phyloP scores from a whole-genome alignment of 2,888 invertebrate genomes.

The Acleris emargana region DNA sequence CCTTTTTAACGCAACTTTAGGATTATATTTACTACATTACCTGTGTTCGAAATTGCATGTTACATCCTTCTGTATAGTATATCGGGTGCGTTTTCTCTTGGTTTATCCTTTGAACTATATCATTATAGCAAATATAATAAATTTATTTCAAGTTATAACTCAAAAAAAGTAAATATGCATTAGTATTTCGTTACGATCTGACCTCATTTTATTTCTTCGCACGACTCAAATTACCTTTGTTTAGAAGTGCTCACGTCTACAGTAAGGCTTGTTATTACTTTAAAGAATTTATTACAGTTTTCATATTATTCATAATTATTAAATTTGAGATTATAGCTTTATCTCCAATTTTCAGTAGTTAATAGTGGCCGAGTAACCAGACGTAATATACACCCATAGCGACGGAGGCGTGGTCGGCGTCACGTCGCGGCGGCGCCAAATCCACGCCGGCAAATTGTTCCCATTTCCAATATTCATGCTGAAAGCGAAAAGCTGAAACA shows the following conservation, averaged over 20 bases:
- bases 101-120: too few relatives aligned
- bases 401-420: conserved; percentile 74
- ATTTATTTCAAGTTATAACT: too few relatives aligned
- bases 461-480: conserved; percentile 52
- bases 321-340: not conserved
- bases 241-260: not conserved
- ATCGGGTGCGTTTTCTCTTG: too few relatives aligned
- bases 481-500: conserved; percentile 42
- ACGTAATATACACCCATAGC: conserved; percentile 60
- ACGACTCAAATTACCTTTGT: conserved; percentile 8
- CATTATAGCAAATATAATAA: too few relatives aligned
- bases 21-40: not conserved
- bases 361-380: conserved; percentile 52
- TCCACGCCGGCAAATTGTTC: conserved; percentile 64
- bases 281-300: not conserved
- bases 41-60: not conserved
- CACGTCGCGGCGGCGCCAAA: conserved; percentile 75
- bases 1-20: too few relatives aligned
- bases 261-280: not conserved
- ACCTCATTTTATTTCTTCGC: conserved; percentile 7
- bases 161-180: not conserved
- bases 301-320: not conserved
- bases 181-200: not conserved
- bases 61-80: not conserved
- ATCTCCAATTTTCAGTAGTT: conserved; percentile 1